Evolutionary conservation across 2,888 invertebrate genomes (phyloP), one percentile per base, ranked within the genome.

Genomic region (Julus scandinavius): DNA sequence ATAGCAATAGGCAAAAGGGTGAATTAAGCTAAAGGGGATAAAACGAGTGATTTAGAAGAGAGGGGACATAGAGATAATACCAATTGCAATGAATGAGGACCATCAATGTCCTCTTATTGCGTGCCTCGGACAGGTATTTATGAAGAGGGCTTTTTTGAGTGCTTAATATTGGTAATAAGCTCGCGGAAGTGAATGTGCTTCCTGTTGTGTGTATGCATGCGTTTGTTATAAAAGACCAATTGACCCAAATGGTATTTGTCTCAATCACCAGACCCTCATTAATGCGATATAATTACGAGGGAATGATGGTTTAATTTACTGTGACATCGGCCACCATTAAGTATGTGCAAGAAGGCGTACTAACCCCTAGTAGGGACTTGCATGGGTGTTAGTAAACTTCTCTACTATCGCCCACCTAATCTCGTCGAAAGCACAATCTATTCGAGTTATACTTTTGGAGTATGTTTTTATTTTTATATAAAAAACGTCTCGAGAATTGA

Each of bases 241-340:
- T 85, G 85, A 85, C 85, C 85, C 49, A 85, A 85, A 85, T 85
- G 41, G 85, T 49, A 85, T 85, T 85, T 85, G 85, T 85, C 85
- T 85, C 85, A 85, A 85, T 85, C 85, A 85, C 41, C 85, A 41
- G 85, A 41, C 45, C 17, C 85, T 85, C 85, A 85, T 85, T 85
- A 41, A 85, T 49, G 85, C 87, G 58, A 50, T 54, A 29, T 87
- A 87, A 87, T 87, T 87, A 54, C 45, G 87, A 54, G 29, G 58
- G 58, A 54, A 87, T 87, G 87, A 54, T 40, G 54, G 87, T 87
- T 87, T 87, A 87, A 87, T 87, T 49, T 54, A 87, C 54, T 87
- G 58, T 87, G 87, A 54, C 87, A 54, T 40, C 49, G 20, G 29
- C 87, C 40, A n/a, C 50, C 54, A 87, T 87, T 87, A 87, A 54